Evolutionary conservation across 1,140 invertebrate species (phyloP), one percentile per base, ranked within the genome.

Genomic region (Meloidogyne hapla): DNA sequence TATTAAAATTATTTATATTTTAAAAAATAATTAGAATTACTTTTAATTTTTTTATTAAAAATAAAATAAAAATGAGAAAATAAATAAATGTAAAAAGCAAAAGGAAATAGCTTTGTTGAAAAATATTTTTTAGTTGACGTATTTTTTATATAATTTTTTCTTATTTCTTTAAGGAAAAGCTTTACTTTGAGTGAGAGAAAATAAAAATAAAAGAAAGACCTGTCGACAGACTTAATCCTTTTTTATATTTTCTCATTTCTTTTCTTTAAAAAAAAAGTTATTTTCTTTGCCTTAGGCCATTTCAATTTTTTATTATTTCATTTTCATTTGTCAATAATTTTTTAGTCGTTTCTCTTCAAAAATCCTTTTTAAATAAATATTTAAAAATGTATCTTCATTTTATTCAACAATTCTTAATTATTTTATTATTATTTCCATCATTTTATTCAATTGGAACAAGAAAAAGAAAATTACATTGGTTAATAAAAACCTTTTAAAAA

Each of bases 341-440:
- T n/a, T 18, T 56, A 42, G 18, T 56, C 5, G 8, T 1, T 45
- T 45, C 40, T 42, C 13, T 8, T 15, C 5, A 15, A 15, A 15
- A 45, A 45, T 15, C 18, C 18, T 15, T 15, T 45, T 2, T 1
- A 15, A 2, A 15, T 45, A 1, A 42, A 48, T 18, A 18, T 48
- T 18, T n/a, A n/a, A n/a, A 45, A 56, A 56, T 56, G 48, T 56
- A 5, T 56, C 3, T n/a, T n/a, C 18, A 6, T n/a, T n/a, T 56
- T 56, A 8, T 56, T 33, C 4, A 33, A 33, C 33, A 33, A 33
- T 33, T 33, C 9, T 33, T 33, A 33, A 33, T 33, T 21, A n/a
- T 56, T n/a, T n/a, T 56, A n/a, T 56, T 56, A 56, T 56, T 56
- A n/a, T 56, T n/a, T 56, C n/a, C n/a, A 56, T 56, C n/a, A 56